These are phyloP conservation scores for Calcarius lapponicus DNA, from an alignment of 2,797 vertebrate species.

Conservation along the genomic window DNA sequence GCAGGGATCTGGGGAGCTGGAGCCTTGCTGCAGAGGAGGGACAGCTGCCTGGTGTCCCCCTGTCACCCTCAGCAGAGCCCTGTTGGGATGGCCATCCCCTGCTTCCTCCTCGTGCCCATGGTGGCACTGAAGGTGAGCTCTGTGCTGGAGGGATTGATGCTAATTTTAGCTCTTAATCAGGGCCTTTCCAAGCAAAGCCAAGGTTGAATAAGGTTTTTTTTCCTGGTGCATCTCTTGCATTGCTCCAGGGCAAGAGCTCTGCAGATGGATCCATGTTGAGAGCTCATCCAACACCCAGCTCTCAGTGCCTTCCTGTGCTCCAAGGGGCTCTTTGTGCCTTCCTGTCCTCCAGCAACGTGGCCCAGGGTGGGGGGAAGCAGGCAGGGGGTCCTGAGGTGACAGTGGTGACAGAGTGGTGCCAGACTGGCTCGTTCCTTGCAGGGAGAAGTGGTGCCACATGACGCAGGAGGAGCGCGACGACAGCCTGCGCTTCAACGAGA, in stretches of 20 bases:
- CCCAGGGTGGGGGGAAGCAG: background rate
- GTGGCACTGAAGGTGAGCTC: background rate
- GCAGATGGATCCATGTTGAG: accelerated
- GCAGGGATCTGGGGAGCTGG: accelerated
- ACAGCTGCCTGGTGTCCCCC: background rate
- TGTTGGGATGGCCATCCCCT: background rate
- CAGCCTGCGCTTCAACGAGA: conserved; percentile 93
- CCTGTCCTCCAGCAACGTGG: background rate
- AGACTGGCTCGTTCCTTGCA: conserved; percentile 65
- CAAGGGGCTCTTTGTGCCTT: background rate
- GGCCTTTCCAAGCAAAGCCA: background rate
- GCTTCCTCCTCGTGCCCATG: accelerated
- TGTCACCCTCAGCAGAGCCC: background rate
- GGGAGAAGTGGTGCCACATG: conserved; percentile 99
- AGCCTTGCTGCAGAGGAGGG: background rate
- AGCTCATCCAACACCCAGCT: background rate
- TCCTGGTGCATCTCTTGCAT: background rate
- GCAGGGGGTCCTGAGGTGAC: accelerated
- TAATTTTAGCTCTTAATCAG: background rate
- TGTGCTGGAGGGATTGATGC: background rate
- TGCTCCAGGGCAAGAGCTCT: background rate
- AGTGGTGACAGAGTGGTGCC: background rate
- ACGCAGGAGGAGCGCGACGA: conserved; percentile 93
- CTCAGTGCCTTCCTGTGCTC: background rate
- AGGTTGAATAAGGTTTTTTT: background rate